phyloP scores from a whole-genome alignment of 30 jellyfish, hydroid and myxozoan species.

The Cassiopea andromeda region DNA sequence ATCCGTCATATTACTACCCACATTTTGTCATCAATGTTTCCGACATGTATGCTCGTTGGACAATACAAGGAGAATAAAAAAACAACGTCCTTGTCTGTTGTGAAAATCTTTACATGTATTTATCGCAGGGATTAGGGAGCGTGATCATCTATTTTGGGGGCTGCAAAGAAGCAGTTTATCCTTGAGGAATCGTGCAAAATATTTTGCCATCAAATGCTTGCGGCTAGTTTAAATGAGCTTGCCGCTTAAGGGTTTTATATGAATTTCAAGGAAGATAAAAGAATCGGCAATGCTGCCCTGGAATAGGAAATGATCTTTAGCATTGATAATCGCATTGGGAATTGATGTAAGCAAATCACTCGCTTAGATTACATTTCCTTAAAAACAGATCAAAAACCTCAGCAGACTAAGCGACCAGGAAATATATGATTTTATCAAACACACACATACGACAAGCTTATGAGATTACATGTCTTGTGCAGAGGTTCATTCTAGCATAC shows the following conservation, averaged over 20 bases:
- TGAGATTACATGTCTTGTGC: neutral
- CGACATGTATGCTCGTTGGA: too few species aligned
- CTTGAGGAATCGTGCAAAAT: neutral
- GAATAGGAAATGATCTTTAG: conserved; percentile 5
- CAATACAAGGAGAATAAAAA: too few species aligned
- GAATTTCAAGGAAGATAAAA: neutral
- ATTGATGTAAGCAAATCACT: neutral
- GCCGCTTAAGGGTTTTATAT: conserved; percentile 6
- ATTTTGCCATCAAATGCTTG: neutral
- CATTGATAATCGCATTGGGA: conserved; percentile 25
- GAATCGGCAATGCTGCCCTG: neutral
- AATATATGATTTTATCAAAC: neutral
- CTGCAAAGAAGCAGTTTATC: conserved; percentile 1
- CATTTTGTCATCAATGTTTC: too few species aligned
- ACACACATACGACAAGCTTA: conserved; percentile 4
- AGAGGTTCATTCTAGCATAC: too few species aligned
- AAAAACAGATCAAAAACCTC: neutral
- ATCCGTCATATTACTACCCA: too few species aligned
- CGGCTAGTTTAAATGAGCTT: neutral
- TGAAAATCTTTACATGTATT: neutral
- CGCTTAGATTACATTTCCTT: conserved; percentile 35
- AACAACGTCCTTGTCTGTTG: neutral
- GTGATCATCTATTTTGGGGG: neutral
- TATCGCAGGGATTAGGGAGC: neutral
- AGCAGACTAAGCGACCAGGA: conserved; percentile 25